Conservation (phyloP, 35 echinoderm and acorn worm genomes). For the Acanthaster planci region DNA sequence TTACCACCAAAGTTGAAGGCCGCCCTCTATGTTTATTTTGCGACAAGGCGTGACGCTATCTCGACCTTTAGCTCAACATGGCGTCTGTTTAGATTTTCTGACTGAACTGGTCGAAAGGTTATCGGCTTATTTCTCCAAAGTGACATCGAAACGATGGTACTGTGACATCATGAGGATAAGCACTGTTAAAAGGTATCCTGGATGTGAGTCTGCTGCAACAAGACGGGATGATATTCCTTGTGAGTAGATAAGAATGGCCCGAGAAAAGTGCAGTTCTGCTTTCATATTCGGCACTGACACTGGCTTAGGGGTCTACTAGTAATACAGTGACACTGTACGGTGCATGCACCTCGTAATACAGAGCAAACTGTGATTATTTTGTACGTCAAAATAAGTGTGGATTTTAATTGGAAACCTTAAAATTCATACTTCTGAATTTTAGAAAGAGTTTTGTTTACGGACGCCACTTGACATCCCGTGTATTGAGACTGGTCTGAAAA, state of each 20-base stretch:
- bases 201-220: neutral
- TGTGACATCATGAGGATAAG: neutral
- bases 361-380: too few relatives aligned
- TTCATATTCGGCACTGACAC: too few relatives aligned
- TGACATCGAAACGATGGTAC: neutral
- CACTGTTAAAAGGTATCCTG: neutral
- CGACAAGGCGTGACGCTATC: conserved; percentile 10
- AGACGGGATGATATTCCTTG: conserved; percentile 1
- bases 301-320: too few relatives aligned
- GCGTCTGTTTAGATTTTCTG: conserved; percentile 17
- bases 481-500: too few relatives aligned
- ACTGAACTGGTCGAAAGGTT: neutral
- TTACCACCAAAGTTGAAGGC: neutral
- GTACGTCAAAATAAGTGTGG: too few relatives aligned
- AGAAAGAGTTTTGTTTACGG: too few relatives aligned
- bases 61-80: conserved; percentile 18
- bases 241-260: neutral
- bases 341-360: too few relatives aligned
- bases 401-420: too few relatives aligned
- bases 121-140: conserved; percentile 14
- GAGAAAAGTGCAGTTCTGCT: neutral
- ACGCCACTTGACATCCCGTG: too few relatives aligned
- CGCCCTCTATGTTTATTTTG: conserved; percentile 16
- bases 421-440: too few relatives aligned
- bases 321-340: too few relatives aligned